Conservation (phyloP, 2,797 vertebrate species). For the Petrocephalus schoutedeni region DNA sequence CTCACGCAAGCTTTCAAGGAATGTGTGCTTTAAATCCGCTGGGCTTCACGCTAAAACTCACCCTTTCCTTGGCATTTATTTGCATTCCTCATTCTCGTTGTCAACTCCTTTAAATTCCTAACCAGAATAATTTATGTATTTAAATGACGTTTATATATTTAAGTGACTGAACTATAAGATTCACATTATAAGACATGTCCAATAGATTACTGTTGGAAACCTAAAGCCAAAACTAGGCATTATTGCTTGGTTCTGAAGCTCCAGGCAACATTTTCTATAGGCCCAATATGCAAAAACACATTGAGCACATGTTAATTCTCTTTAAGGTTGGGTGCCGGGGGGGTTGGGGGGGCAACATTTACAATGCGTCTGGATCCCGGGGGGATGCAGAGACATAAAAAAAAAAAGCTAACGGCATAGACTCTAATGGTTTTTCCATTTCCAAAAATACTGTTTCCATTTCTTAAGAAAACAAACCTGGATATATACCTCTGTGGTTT, state of each 20-base stretch:
- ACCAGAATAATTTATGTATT: neutral
- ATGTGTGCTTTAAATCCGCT: constrained; percentile 54
- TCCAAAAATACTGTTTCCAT: constrained; percentile 26
- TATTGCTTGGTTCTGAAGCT: neutral
- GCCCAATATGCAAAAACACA: constrained; percentile 1
- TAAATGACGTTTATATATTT: neutral
- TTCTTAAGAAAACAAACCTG: constrained; percentile 29
- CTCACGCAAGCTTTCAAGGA: constrained; percentile 77
- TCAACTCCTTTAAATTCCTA: constrained; percentile 10
- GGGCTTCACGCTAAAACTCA: constrained; percentile 45
- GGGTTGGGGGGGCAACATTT: constrained; percentile 18
- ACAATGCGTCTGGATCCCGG: constrained; percentile 20
- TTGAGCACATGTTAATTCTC: constrained; percentile 13
- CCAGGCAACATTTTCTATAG: neutral
- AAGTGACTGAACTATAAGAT: neutral
- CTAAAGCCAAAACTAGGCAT: neutral
- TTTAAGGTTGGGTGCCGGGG: neutral
- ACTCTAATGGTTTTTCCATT: constrained; percentile 31
- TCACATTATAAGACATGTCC: neutral
- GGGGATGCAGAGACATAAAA: constrained; percentile 8
- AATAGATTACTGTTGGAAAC: neutral
- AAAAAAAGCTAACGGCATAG: neutral
- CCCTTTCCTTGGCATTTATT: constrained; percentile 32
- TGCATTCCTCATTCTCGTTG: neutral
- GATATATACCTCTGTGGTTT: constrained; percentile 26